Evolutionary conservation across 2,113 vertebrate genomes (phyloP).

Genomic region (Ochotona princeps): DNA sequence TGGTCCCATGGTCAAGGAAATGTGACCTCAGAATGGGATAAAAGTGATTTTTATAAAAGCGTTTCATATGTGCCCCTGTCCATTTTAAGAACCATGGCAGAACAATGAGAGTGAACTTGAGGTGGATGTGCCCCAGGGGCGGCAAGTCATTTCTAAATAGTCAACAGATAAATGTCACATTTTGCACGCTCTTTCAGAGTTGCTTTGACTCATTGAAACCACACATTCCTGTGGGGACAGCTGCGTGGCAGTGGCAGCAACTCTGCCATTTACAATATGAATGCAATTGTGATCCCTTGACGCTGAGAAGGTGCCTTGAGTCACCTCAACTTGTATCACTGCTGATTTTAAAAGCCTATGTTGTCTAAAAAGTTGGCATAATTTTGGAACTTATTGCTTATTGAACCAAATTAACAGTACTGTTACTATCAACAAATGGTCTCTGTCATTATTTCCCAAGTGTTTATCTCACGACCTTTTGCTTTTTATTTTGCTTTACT

Average conservation of each 20-base stretch:
- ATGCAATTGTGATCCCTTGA: neutral
- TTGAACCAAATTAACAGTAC: constrained; percentile 1
- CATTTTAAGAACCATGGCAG: constrained; percentile 6
- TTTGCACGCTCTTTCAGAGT: neutral
- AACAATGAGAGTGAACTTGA: neutral
- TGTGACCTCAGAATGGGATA: neutral
- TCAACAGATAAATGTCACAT: constrained; percentile 56
- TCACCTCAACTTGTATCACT: constrained; percentile 25
- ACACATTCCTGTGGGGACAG: neutral
- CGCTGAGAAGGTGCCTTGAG: neutral
- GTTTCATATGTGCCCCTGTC: neutral
- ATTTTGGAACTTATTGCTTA: neutral
- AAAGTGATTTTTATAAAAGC: constrained; percentile 26
- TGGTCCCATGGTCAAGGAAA: neutral
- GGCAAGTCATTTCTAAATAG: constrained; percentile 41
- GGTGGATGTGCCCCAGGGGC: neutral
- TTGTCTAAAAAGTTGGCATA: neutral
- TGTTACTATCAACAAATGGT: constrained; percentile 4
- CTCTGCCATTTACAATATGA: constrained; percentile 12
- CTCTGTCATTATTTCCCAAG: neutral
- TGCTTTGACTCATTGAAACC: constrained; percentile 41
- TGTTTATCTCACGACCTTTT: neutral
- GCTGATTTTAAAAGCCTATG: neutral
- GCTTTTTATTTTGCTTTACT: constrained; percentile 24
- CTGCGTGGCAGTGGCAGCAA: neutral